phyloP scores from a whole-genome alignment of 1,140 invertebrate species.

The Drosophila littoralis region DNA sequence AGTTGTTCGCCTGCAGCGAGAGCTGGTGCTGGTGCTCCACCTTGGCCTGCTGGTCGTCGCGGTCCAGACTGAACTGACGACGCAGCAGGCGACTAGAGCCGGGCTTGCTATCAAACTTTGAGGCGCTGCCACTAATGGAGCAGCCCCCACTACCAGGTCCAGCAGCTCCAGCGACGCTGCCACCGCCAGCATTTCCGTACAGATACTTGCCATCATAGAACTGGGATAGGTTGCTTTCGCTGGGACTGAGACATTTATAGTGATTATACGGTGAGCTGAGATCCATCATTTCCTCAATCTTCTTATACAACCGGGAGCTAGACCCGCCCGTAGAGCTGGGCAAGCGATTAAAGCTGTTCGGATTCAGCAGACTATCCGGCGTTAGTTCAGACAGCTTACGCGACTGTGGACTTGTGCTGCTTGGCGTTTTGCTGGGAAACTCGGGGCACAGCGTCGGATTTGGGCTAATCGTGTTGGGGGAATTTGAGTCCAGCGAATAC shows the following conservation, averaged over 20 bases:
- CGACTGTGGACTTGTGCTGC: slow-evolving; percentile 68
- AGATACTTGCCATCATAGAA: slow-evolving; percentile 83
- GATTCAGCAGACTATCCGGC: slow-evolving; percentile 76
- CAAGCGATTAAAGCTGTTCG: slow-evolving; percentile 78
- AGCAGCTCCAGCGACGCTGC: slow-evolving; percentile 29
- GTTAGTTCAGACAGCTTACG: slow-evolving; percentile 79
- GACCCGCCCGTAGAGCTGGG: slow-evolving; percentile 77
- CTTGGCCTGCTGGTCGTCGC: slow-evolving; percentile 85
- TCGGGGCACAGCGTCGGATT: slow-evolving; percentile 78
- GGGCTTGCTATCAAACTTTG: slow-evolving; percentile 69
- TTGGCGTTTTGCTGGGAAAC: slow-evolving; percentile 72
- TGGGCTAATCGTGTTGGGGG: slow-evolving; percentile 78
- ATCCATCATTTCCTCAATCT: slow-evolving; percentile 86
- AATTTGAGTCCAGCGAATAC: slow-evolving; percentile 81
- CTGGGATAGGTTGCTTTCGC: slow-evolving; percentile 85
- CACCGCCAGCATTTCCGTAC: slow-evolving; percentile 50
- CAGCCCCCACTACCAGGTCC: slow-evolving; percentile 49
- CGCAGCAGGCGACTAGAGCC: slow-evolving; percentile 86
- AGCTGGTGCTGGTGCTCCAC: slow-evolving; percentile 73
- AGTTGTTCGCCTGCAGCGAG: slow-evolving; percentile 68
- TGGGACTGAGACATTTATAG: slow-evolving; percentile 89
- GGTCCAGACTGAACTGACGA: slow-evolving; percentile 89
- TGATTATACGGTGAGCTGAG: slow-evolving; percentile 90
- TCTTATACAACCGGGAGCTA: slow-evolving; percentile 79
- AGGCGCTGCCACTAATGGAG: slow-evolving; percentile 47